These are phyloP conservation scores for Trissonchulus latispiculum DNA, from an alignment of 2,888 invertebrate species.

Conservation along the genomic window DNA sequence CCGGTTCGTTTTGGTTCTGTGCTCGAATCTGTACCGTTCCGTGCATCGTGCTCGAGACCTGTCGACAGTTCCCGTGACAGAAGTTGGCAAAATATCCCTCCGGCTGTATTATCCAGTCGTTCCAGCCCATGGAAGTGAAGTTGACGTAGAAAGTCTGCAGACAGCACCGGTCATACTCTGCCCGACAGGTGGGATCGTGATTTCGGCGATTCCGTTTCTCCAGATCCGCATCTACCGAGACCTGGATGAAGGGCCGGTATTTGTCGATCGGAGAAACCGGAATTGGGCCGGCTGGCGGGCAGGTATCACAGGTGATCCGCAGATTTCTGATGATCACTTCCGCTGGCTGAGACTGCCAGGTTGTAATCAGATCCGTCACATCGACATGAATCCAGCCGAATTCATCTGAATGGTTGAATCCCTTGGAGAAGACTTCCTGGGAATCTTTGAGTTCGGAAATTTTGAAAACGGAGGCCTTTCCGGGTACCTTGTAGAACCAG, in stretches of 20 bases:
- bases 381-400: background rate
- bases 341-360: constrained; percentile 10
- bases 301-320: constrained; percentile 12
- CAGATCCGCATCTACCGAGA: background rate
- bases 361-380: constrained; percentile 13
- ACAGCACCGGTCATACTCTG: constrained; percentile 62
- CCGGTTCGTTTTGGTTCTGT: constrained; percentile 38
- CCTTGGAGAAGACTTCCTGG: background rate
- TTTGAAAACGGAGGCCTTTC: background rate
- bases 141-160: constrained; percentile 82
- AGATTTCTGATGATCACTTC: background rate
- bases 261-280: background rate
- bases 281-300: background rate
- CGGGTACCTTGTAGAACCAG: background rate
- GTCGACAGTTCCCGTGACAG: constrained; percentile 49
- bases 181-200: constrained; percentile 1
- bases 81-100: constrained; percentile 85
- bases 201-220: background rate
- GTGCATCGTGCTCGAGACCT: background rate
- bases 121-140: constrained; percentile 82
- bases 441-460: background rate
- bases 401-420: background rate
- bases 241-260: background rate
- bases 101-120: constrained; percentile 84
- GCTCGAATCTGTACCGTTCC: constrained; percentile 55